Evolutionary conservation across 23 tunicate species (phyloP).

Genomic region (Corella eumyota): DNA sequence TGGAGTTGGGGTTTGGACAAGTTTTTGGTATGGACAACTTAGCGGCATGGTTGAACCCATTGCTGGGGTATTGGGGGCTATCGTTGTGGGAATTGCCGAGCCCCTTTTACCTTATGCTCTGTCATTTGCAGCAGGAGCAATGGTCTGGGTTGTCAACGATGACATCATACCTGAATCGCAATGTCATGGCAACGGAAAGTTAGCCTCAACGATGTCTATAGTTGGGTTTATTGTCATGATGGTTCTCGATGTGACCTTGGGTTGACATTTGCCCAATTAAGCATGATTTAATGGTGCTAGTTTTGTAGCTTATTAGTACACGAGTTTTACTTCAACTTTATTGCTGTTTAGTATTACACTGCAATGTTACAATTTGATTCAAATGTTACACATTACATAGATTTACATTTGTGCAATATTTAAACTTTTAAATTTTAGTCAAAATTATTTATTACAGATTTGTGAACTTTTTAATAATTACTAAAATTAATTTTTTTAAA

Average conservation of each 20-base stretch:
- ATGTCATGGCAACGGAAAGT: slow-evolving; percentile 72
- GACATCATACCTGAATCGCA: slow-evolving; percentile 98
- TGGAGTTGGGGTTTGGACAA: slow-evolving; percentile 67
- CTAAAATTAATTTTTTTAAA: no score
- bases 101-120: slow-evolving; percentile 86
- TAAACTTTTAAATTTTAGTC: no score
- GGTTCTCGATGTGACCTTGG: slow-evolving; percentile 86
- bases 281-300: no score
- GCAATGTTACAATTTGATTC: no score
- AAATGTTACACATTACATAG: no score
- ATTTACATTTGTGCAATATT: no score
- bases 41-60: slow-evolving; percentile 99
- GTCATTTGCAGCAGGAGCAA: slow-evolving; percentile 94
- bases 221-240: slow-evolving; percentile 98
- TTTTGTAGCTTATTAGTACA: no score
- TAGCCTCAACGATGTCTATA: slow-evolving; percentile 74
- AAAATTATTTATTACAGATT: no score
- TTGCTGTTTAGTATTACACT: no score
- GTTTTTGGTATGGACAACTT: slow-evolving; percentile 93
- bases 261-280: no score
- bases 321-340: no score
- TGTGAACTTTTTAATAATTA: no score
- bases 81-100: slow-evolving; percentile 59
- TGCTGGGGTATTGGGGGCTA: slow-evolving; percentile 84
- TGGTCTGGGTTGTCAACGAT: slow-evolving; percentile 89